Conservation (phyloP, 2,113 vertebrate genomes). For the Xiphias gladius region DNA sequence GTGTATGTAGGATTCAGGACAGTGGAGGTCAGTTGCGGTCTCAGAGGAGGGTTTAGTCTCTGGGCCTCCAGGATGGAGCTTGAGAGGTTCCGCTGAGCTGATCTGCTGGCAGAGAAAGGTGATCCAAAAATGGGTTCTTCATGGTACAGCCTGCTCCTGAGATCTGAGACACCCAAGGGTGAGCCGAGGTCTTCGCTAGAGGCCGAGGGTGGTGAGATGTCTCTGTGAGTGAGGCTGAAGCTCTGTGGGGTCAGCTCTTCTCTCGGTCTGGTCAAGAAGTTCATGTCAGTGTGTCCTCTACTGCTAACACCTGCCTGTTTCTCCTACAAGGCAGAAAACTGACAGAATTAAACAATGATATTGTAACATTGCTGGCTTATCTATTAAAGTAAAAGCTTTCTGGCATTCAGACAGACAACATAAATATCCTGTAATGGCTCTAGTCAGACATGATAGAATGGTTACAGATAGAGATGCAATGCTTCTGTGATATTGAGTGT, state of each 20-base stretch:
- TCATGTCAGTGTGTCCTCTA: slow-evolving; percentile 13
- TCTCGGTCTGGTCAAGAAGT: slow-evolving; percentile 14
- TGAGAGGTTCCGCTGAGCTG: slow-evolving; percentile 58
- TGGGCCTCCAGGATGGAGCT: slow-evolving; percentile 59
- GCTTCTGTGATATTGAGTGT: no score
- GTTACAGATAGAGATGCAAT: neutral
- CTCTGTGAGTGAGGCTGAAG: slow-evolving; percentile 16
- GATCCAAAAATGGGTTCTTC: slow-evolving; percentile 33
- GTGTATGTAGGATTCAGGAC: slow-evolving; percentile 58
- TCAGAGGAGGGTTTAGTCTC: slow-evolving; percentile 59
- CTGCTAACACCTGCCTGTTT: slow-evolving; percentile 3
- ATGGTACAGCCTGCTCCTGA: slow-evolving; percentile 14
- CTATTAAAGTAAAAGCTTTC: neutral
- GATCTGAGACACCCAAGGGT: slow-evolving; percentile 54
- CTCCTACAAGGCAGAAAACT: slow-evolving; percentile 43
- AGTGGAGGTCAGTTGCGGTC: slow-evolving; percentile 70
- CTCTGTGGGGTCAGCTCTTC: slow-evolving; percentile 27
- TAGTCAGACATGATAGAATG: neutral
- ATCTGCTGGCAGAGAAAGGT: neutral
- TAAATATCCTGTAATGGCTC: neutral
- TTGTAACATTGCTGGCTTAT: neutral
- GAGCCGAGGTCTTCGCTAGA: slow-evolving; percentile 46
- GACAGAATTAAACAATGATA: neutral
- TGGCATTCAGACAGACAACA: no score
- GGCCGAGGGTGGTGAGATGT: slow-evolving; percentile 25